Conservation (phyloP, 2,113 vertebrate genomes). For the Phaetusa simplex region DNA sequence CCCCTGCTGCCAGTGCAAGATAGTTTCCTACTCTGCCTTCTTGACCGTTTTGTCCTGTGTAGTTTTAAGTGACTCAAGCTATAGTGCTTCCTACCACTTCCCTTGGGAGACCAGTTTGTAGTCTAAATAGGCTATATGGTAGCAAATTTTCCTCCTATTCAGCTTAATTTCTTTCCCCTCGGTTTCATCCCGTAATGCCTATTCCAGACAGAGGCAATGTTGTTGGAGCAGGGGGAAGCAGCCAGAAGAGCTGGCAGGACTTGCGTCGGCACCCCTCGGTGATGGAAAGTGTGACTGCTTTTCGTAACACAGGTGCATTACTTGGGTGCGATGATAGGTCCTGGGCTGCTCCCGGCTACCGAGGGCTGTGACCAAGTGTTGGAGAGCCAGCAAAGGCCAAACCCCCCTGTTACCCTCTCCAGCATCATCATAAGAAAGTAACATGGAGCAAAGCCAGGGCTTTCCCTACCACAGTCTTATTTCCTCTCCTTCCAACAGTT, state of each 20-base stretch:
- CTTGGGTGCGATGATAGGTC: not conserved
- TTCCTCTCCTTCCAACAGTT: not conserved
- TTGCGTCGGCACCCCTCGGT: not conserved
- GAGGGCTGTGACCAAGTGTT: not conserved
- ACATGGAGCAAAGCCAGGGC: not conserved
- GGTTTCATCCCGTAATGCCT: not conserved
- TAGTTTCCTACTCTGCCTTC: constrained; percentile 44
- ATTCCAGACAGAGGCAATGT: constrained; percentile 4
- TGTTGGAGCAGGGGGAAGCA: not conserved
- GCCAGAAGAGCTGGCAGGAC: constrained; percentile 19
- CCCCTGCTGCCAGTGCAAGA: constrained; percentile 4
- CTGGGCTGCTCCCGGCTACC: not conserved
- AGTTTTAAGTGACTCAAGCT: not conserved
- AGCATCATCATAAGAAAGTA: not conserved
- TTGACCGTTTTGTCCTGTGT: not conserved
- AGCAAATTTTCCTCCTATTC: constrained; percentile 53
- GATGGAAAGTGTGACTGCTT: constrained; percentile 8
- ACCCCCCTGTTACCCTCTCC: not conserved
- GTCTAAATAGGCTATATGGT: not conserved
- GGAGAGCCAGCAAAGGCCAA: not conserved
- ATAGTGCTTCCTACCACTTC: constrained; percentile 12
- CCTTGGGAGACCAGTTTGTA: constrained; percentile 10
- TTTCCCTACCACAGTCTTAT: constrained; percentile 14
- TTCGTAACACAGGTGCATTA: not conserved
- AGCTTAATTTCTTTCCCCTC: constrained; percentile 26